These are phyloP conservation scores for Callorhinus ursinus DNA, from an alignment of 2,113 vertebrate species.

Conservation along the genomic window DNA sequence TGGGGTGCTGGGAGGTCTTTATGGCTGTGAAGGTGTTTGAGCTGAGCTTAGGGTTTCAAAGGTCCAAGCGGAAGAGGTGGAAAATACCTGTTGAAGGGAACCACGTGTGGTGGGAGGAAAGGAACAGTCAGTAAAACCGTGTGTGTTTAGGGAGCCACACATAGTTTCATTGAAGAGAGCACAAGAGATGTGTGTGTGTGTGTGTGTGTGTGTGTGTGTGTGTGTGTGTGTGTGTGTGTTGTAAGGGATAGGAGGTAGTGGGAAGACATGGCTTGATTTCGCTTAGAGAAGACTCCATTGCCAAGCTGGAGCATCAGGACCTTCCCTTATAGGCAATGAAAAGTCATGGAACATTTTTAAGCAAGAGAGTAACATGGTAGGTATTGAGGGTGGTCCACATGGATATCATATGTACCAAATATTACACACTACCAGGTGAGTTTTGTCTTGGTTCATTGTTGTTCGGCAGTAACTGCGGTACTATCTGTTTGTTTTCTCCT, in stretches of 20 bases:
- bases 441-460: conserved; percentile 21
- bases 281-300: conserved; percentile 23
- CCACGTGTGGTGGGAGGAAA: background rate
- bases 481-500: conserved; percentile 17
- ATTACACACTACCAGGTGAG: background rate
- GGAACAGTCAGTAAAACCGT: conserved; percentile 23
- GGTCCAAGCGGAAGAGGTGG: background rate
- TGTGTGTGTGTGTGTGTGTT: background rate
- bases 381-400: background rate
- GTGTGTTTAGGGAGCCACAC: background rate
- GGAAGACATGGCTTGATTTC: conserved; percentile 18
- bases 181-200: background rate
- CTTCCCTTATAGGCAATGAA: conserved; percentile 49
- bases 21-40: background rate
- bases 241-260: conserved; percentile 1
- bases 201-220: background rate
- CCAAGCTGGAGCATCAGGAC: conserved; percentile 25
- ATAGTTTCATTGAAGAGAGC: background rate
- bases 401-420: background rate
- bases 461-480: background rate
- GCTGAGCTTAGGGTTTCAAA: background rate
- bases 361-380: background rate
- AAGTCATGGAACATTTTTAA: conserved; percentile 59
- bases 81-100: background rate
- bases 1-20: background rate